Percentiles rank a stretch among this genome's conserved stretches.
These are phyloP conservation scores for Rhombomys opimus DNA, from an alignment of 2,113 vertebrate genomes.

Conservation along the genomic window DNA sequence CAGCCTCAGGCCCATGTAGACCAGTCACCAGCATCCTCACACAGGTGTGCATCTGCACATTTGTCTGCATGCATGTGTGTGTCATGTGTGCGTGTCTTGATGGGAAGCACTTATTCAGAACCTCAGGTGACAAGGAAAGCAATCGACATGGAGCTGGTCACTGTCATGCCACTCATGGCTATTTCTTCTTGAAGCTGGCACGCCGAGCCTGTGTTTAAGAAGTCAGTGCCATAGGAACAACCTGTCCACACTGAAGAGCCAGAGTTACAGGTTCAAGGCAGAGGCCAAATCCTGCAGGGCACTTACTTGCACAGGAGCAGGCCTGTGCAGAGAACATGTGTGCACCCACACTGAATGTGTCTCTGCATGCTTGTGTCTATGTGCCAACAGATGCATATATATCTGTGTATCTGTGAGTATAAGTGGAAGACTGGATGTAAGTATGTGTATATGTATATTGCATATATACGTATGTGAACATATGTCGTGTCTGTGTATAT, in stretches of 20 bases:
- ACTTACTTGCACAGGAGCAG: too few species aligned
- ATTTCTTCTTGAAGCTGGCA: neutral
- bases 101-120: accelerated
- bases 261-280: neutral
- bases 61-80: too few species aligned
- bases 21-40: neutral
- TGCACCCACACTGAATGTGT: neutral
- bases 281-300: neutral
- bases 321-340: neutral
- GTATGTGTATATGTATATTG: neutral
- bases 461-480: neutral
- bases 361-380: neutral
- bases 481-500: neutral
- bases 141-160: accelerated
- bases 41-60: accelerated
- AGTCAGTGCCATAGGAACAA: too few species aligned
- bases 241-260: neutral
- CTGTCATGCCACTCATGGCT: accelerated
- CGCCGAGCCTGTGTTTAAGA: neutral
- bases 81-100: too few species aligned
- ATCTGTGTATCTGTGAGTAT: neutral
- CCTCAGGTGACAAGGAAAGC: neutral
- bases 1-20: accelerated
- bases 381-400: neutral
- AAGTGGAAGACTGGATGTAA: neutral